Conservation (phyloP, 1,140 invertebrate genomes). For the Drosophila elegans region DNA sequence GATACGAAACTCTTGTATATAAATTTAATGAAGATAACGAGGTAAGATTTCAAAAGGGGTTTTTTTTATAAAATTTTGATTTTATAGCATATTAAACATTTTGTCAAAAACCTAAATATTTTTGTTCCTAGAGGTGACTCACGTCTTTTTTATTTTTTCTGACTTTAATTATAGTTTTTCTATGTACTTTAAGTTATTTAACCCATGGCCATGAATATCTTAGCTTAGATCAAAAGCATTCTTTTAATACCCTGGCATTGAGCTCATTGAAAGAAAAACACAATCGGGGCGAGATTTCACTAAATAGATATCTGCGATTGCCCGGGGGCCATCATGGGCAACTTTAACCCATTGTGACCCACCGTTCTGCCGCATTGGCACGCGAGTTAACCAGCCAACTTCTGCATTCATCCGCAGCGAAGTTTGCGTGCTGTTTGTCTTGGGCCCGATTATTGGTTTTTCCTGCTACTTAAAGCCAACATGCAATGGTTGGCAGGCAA, state of each 20-base stretch:
- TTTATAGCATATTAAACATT: too few species aligned
- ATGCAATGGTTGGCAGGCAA: slow-evolving; percentile 54
- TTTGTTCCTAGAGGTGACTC: too few species aligned
- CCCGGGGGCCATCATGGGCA: slow-evolving; percentile 27
- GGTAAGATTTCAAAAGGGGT: too few species aligned
- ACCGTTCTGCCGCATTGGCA: slow-evolving; percentile 47
- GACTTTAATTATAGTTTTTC: too few species aligned
- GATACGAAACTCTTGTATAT: too few species aligned
- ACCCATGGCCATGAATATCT: not conserved
- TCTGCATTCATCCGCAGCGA: slow-evolving; percentile 14
- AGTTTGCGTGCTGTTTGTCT: slow-evolving; percentile 56
- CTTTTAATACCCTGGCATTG: slow-evolving; percentile 5
- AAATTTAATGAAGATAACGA: too few species aligned
- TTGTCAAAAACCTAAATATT: too few species aligned
- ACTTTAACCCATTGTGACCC: slow-evolving; percentile 72
- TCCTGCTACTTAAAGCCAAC: slow-evolving; percentile 65
- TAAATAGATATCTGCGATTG: slow-evolving; percentile 17
- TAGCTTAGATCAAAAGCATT: slow-evolving; percentile 16
- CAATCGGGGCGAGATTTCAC: slow-evolving; percentile 35
- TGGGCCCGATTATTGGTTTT: slow-evolving; percentile 60
- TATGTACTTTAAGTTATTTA: not conserved
- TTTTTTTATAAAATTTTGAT: too few species aligned
- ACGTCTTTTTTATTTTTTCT: too few species aligned
- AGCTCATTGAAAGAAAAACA: slow-evolving; percentile 15
- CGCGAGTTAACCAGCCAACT: slow-evolving; percentile 46